A percentile compares a stretch with the other conserved stretches of the same genome.
phyloP scores from a whole-genome alignment of 2,888 invertebrate species.

The Rhopalosiphum nymphaeae region DNA sequence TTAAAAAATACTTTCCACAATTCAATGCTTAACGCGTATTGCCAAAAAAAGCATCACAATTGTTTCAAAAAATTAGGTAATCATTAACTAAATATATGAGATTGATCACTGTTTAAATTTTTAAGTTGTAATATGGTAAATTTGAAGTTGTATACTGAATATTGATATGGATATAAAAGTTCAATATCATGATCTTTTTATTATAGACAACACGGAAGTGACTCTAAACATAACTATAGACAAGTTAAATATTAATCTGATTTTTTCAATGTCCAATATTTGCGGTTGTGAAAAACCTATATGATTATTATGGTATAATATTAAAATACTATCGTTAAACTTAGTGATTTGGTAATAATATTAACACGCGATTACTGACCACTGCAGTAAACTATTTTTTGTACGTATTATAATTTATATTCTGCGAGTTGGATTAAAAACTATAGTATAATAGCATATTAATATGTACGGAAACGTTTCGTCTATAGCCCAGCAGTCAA shows the following conservation, averaged over 20 bases:
- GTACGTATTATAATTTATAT: background rate
- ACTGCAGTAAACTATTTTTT: background rate
- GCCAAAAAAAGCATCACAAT: background rate
- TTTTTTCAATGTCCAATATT: background rate
- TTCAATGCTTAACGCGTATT: background rate
- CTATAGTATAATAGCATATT: background rate
- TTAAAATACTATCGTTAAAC: background rate
- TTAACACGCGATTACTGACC: background rate
- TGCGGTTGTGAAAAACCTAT: background rate
- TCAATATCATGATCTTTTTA: background rate
- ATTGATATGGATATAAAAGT: background rate
- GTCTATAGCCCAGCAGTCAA: background rate
- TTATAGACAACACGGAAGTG: background rate
- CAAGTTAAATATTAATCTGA: background rate
- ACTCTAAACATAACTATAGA: background rate
- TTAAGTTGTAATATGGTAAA: background rate
- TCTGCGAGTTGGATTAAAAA: background rate
- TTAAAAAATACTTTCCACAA: too few relatives aligned
- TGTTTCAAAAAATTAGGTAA: background rate
- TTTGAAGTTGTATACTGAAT: background rate
- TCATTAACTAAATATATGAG: background rate
- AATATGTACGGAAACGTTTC: slow-evolving; percentile 13
- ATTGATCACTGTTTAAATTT: background rate
- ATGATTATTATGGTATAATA: background rate
- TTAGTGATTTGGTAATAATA: background rate